Evolutionary conservation across 2,113 vertebrate genomes (phyloP).

Genomic region (Pipa parva): DNA sequence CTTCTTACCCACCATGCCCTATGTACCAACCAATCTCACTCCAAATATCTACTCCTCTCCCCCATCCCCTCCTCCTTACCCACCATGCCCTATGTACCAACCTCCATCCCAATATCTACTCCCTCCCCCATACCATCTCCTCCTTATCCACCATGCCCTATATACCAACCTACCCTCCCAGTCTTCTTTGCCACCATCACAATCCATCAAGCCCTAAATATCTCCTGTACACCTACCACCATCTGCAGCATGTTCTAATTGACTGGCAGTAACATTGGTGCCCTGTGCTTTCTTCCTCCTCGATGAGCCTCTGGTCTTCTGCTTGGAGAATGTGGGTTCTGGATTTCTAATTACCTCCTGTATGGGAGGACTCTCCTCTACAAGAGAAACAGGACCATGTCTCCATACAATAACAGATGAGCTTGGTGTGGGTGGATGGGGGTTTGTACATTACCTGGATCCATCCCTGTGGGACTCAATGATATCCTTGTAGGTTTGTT

Average conservation of each 20-base stretch:
- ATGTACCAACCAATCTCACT: no score
- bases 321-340: neutral
- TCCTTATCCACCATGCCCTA: no score
- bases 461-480: neutral
- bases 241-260: conserved; percentile 22
- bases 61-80: neutral
- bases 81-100: no score
- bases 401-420: neutral
- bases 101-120: no score
- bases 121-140: no score
- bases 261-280: neutral
- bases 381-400: neutral
- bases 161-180: no score
- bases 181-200: no score
- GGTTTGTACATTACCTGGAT: conserved; percentile 1
- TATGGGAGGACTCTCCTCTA: neutral
- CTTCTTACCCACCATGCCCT: no score
- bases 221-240: no score
- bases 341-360: neutral
- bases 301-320: neutral
- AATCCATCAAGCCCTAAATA: no score
- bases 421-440: no score
- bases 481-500: neutral
- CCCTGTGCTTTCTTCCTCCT: neutral
- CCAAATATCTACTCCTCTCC: no score